Base-by-base conservation (phyloP, 2,888 invertebrate genomes). In the Hybos culiciformis region DNA sequence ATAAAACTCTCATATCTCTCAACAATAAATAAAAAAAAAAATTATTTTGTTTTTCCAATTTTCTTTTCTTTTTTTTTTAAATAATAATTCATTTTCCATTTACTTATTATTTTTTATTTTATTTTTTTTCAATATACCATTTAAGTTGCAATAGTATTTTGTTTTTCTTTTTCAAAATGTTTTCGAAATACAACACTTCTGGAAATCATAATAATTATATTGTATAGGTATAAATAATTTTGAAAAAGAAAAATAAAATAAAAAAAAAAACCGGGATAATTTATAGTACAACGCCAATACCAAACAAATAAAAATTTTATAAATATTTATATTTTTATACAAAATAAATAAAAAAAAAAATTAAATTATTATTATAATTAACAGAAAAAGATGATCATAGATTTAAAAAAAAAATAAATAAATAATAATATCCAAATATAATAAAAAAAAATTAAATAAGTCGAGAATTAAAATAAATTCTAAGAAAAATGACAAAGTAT, bases 261-360 rank as follows among this genome's bases (percentile, higher is more conserved):
- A 20, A 33, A 36, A 36, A 53, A 54, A 53, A 58, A 57, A 65
- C 65, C 66, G 65, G 66, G 59, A 66, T 66, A 66, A 66, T 66
- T 66, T 66, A 66, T 63, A 66, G 66, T 66, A 66, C 66, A 66
- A 66, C 59, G 61, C 54, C 57, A 55, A 53, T 55, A 56, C 54
- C 55, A 56, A 54, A 54, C 52, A 53, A 50, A 47, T 40, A 44
- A 46, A 47, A 40, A 36, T 36, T 49, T 49, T 47, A 49, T 46
- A 56, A 53, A 55, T 54, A 61, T 59, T 59, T 62, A 64, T 64
- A 64, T 64, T 64, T 64, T 64, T 64, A 62, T 64, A 64, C 60
- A 57, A 55, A 55, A 51, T 40, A 48, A 46, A 38, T 38, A 45
- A 39, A 44, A 43, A 41, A 44, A 43, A 43, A 39, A 49, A 44